Evolutionary conservation across 2,888 invertebrate genomes (phyloP).

Genomic region (Tipula lateralis): DNA sequence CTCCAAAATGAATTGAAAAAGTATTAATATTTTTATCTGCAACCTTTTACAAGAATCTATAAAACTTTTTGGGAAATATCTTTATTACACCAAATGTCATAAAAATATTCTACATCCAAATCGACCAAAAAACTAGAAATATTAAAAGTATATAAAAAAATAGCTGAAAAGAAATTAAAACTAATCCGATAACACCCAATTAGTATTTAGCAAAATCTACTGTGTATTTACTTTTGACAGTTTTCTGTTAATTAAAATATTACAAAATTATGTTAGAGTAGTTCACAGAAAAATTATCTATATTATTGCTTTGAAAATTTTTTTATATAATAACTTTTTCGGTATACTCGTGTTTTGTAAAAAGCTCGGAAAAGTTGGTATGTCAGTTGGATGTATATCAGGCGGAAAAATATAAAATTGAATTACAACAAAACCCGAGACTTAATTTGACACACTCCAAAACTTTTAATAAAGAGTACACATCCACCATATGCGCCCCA

Average conservation of each 20-base stretch:
- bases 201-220: neutral
- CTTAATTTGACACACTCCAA: neutral
- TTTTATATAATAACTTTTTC: neutral
- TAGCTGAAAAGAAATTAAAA: neutral
- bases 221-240: neutral
- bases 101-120: too few relatives aligned
- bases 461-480: neutral
- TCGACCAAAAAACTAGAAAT: too few relatives aligned
- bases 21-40: too few relatives aligned
- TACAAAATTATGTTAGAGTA: neutral
- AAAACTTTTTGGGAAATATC: too few relatives aligned
- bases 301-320: neutral
- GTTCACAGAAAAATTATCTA: neutral
- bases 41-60: too few relatives aligned
- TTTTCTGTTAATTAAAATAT: neutral
- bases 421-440: neutral
- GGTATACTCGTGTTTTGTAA: neutral
- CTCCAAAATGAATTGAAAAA: too few relatives aligned
- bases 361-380: neutral
- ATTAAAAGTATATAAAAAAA: neutral
- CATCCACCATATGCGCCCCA: too few relatives aligned
- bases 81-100: too few relatives aligned
- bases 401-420: neutral
- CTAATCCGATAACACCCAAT: slow-evolving; percentile 19
- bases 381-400: neutral